Conservation (phyloP, 2,888 invertebrate genomes). For the Tineola bisselliella region DNA sequence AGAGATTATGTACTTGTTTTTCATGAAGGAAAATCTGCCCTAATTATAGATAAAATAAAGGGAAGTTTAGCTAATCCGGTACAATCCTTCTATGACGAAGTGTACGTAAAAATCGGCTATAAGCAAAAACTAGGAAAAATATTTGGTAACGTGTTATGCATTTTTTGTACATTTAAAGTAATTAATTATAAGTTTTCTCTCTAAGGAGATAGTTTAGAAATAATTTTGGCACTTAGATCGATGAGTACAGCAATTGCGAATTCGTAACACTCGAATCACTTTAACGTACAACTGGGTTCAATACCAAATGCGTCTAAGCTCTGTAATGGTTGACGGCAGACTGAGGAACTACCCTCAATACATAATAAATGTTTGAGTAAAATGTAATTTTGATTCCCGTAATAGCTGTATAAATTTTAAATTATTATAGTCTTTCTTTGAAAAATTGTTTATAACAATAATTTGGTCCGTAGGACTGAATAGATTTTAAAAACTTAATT, state of each 20-base stretch:
- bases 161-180: conserved; percentile 39
- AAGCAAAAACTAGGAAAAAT: conserved; percentile 53
- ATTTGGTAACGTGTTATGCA: conserved; percentile 63
- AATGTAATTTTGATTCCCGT: too few species aligned
- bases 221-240: background rate
- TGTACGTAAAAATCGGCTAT: conserved; percentile 59
- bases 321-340: too few species aligned
- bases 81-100: conserved; percentile 47
- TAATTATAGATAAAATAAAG: background rate
- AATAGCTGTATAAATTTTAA: too few species aligned
- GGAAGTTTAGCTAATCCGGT: conserved; percentile 29
- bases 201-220: background rate
- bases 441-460: too few species aligned
- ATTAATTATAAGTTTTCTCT: conserved; percentile 33
- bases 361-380: too few species aligned
- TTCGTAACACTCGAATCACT: background rate
- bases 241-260: background rate
- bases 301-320: too few species aligned
- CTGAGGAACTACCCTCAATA: too few species aligned
- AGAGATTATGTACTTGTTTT: too few species aligned
- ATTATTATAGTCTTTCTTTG: too few species aligned
- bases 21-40: background rate
- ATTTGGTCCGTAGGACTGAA: too few species aligned
- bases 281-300: background rate
- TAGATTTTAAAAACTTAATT: too few species aligned